Base-by-base conservation (phyloP, 2,113 vertebrate species). In the Phrynosoma platyrhinos region DNA sequence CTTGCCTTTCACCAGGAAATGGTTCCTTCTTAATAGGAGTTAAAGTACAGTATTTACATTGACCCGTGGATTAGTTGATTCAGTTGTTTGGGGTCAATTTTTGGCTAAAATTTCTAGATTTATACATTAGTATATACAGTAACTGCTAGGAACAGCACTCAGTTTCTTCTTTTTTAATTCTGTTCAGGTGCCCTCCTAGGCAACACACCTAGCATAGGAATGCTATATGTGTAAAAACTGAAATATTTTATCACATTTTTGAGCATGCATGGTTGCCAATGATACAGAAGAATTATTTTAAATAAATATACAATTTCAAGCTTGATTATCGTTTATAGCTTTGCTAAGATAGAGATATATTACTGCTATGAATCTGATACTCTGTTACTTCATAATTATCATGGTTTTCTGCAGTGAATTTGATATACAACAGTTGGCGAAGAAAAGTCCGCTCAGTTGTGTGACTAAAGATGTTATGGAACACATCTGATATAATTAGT, bases 361-460 rank as follows among this genome's bases (percentile, higher is more conserved):
- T 93, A 90, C 87, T 88, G 83, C 89, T 95, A 91, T 91, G 94
- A 96, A 97, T 96, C 89, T 93, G 96, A 96, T 95, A 96, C 94
- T 94, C 91, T 95, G 91, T 96, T 95, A 90, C 95, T 96, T 96
- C 93, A 92, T 95, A 96, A 97, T 97, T 96, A 94, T 21, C 66
- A 94, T 95, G 96, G 92, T 96, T 92, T 97, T 96, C 94, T 96
- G 91, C 93, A 95, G 95, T 95, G 94, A 97, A 97, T 96, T 95
- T 96, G 96, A 97, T 97, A 96, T 96, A 96, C 93, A 97, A 96
- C 97, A 97, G 95, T 97, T 97, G 96, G 92, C 96, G 92, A 96
- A 95, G 95, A 93, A 94, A 62, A 95, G 95, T 87, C 91, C 96
- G 88, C 96, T 96, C 94, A 95, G 93, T 92, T 91, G 95, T 96